Percentiles rank a stretch among this genome's conserved stretches.
Evolutionary conservation across 30 jellyfish, hydroid and myxozoan species (phyloP).

Genomic region (Cassiopea xamachana): DNA sequence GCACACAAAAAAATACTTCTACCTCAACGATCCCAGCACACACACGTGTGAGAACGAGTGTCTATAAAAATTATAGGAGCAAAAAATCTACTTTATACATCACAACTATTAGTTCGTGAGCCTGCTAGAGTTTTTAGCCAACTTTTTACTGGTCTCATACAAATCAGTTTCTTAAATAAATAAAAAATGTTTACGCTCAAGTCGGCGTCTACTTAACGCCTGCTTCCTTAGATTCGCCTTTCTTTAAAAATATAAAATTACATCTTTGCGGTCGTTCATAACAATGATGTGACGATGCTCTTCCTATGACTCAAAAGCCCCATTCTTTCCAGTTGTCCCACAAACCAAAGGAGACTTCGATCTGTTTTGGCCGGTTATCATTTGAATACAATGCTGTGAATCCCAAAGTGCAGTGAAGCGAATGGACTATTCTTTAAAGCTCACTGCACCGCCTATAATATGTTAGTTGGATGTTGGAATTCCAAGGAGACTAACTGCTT

Average conservation of each 20-base stretch:
- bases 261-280: not conserved
- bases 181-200: too few species aligned
- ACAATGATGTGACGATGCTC: constrained; percentile 9
- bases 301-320: not conserved
- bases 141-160: too few species aligned
- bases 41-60: too few species aligned
- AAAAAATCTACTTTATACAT: too few species aligned
- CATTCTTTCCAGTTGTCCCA: not conserved
- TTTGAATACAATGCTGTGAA: constrained; percentile 1
- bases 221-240: not conserved
- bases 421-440: not conserved
- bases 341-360: constrained; percentile 13
- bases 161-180: too few species aligned
- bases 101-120: too few species aligned
- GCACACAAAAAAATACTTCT: too few species aligned
- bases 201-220: not conserved
- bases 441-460: not conserved
- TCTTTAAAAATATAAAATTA: too few species aligned
- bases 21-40: too few species aligned
- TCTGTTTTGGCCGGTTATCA: constrained; percentile 9
- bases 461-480: not conserved
- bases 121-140: too few species aligned
- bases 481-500: constrained; percentile 1
- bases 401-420: constrained; percentile 33
- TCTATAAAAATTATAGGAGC: too few species aligned